A percentile compares a stretch with the other conserved stretches of the same genome.
These are phyloP conservation scores for Drosophila incognita DNA, from an alignment of 2,888 invertebrate genomes.

Conservation along the genomic window DNA sequence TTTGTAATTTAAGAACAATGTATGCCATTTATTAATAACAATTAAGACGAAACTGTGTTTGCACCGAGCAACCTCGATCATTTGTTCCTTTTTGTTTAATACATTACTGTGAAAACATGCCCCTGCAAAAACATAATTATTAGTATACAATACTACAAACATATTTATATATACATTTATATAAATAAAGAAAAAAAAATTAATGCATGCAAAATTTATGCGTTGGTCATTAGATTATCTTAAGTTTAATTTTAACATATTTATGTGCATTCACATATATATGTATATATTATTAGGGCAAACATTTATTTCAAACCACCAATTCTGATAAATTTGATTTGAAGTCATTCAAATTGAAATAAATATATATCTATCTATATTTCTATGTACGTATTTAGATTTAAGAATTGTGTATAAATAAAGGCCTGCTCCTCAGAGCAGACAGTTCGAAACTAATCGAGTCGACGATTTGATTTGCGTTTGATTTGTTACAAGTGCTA, in stretches of 20 bases:
- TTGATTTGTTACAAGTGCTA: no score
- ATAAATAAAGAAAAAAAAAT: not conserved
- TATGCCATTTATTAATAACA: constrained; percentile 2
- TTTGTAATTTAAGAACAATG: constrained; percentile 26
- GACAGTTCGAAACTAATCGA: no score
- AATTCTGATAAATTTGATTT: not conserved
- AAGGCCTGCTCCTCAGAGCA: no score
- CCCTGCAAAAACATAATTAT: constrained; percentile 2
- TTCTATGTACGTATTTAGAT: no score
- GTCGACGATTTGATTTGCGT: no score
- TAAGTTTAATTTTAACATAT: not conserved
- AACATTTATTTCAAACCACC: not conserved
- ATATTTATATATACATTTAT: constrained; percentile 1
- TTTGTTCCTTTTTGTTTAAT: constrained; percentile 1
- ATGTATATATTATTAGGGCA: not conserved
- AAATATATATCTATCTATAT: not conserved
- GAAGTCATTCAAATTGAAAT: not conserved
- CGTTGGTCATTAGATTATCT: not conserved
- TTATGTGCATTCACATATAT: not conserved
- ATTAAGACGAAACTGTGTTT: constrained; percentile 5
- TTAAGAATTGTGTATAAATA: no score
- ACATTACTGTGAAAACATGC: not conserved
- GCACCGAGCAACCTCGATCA: constrained; percentile 9
- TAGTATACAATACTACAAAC: not conserved
- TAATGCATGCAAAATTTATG: not conserved